Evolutionary conservation across 2,888 invertebrate genomes (phyloP).

Genomic region (Hydrotaea diabolus): DNA sequence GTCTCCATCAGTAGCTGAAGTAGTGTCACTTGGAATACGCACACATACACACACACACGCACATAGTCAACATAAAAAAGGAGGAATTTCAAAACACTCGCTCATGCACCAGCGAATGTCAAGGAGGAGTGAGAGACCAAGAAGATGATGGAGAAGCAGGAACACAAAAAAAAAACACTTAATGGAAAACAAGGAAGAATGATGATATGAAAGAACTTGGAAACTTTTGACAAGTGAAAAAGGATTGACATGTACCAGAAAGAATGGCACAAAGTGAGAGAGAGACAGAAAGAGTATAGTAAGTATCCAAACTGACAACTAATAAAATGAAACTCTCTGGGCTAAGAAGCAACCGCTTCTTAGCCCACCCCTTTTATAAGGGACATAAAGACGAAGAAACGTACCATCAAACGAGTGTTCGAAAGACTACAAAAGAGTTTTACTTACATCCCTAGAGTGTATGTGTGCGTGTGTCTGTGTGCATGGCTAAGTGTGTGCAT

Average conservation of each 20-base stretch:
- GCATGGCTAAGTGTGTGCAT: too few relatives aligned
- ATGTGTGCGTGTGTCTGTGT: too few relatives aligned
- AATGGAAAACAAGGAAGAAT: background rate
- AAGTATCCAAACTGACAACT: too few relatives aligned
- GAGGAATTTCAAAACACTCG: background rate
- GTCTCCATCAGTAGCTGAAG: background rate
- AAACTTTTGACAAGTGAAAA: slow-evolving; percentile 39
- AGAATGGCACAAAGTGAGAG: background rate
- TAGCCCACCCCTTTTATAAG: too few relatives aligned
- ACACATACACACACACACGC: background rate
- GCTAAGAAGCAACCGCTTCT: too few relatives aligned
- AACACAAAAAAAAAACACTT: too few relatives aligned
- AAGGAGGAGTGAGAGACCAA: background rate
- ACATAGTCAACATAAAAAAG: background rate
- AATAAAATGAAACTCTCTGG: too few relatives aligned
- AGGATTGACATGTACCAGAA: slow-evolving; percentile 17
- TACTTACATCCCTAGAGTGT: too few relatives aligned
- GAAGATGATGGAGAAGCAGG: background rate
- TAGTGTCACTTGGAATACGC: background rate
- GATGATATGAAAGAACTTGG: slow-evolving; percentile 17
- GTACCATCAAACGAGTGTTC: too few relatives aligned
- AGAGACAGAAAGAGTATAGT: too few relatives aligned
- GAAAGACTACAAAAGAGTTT: too few relatives aligned
- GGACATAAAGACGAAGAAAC: too few relatives aligned
- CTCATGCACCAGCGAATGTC: background rate